Percentiles rank a stretch among this genome's conserved stretches.
These are phyloP conservation scores for Hucho hucho DNA, from an alignment of 2,113 vertebrate species.

Conservation along the genomic window DNA sequence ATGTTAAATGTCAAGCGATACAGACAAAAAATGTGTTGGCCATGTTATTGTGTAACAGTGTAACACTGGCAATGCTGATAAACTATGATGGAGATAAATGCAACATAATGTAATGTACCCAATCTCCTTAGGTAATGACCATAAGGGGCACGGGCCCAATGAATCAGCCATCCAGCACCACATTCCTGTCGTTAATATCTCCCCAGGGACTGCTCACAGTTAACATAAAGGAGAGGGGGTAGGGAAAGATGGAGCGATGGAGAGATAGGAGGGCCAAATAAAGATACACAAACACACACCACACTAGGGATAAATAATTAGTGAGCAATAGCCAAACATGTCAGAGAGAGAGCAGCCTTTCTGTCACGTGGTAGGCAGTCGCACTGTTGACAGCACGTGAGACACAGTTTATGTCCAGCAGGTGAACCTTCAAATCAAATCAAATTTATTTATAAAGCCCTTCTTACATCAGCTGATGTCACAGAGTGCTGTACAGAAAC, in stretches of 20 bases:
- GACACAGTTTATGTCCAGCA: conserved; percentile 26
- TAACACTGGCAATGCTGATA: too few relatives aligned
- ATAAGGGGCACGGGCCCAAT: too few relatives aligned
- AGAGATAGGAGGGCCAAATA: neutral
- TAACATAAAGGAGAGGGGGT: neutral
- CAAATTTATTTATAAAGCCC: too few relatives aligned
- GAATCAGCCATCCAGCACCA: neutral
- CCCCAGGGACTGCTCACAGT: neutral
- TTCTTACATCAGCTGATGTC: too few relatives aligned
- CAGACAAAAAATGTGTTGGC: neutral
- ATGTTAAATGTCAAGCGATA: neutral
- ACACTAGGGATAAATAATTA: neutral
- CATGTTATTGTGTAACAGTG: too few relatives aligned
- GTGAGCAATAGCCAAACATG: neutral
- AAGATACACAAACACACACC: neutral
- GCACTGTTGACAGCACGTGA: conserved; percentile 21
- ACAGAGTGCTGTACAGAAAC: too few relatives aligned
- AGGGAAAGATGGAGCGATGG: neutral
- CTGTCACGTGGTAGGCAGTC: conserved; percentile 16
- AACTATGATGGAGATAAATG: neutral
- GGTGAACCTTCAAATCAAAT: conserved; percentile 48
- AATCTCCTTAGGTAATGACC: conserved; percentile 13
- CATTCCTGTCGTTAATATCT: neutral
- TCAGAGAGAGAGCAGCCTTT: conserved; percentile 17
- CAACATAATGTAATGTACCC: neutral